Evolutionary conservation across 2,888 invertebrate species (phyloP).

Genomic region (Pollenia griseotomentosa): DNA sequence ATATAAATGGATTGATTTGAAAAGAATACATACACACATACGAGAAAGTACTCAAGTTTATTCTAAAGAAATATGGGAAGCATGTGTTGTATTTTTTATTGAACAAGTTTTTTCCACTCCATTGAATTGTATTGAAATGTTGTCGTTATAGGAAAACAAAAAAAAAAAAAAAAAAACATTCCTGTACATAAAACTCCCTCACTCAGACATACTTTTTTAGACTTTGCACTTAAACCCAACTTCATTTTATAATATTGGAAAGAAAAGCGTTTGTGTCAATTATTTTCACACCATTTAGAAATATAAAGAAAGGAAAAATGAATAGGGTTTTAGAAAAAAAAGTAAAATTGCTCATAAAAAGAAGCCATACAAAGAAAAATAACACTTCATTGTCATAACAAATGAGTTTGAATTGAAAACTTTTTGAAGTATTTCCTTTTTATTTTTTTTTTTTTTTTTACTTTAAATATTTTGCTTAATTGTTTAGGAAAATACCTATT

Average conservation of each 20-base stretch:
- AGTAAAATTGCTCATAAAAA: slow-evolving; percentile 12
- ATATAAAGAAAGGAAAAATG: neutral
- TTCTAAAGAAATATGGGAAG: slow-evolving; percentile 2
- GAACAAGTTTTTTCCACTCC: slow-evolving; percentile 64
- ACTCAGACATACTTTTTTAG: neutral
- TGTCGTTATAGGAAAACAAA: slow-evolving; percentile 1
- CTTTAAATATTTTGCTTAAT: slow-evolving; percentile 1
- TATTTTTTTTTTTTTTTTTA: neutral
- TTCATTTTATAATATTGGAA: neutral
- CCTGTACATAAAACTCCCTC: slow-evolving; percentile 31
- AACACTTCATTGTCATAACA: slow-evolving; percentile 11
- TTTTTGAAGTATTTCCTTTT: neutral
- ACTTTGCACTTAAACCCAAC: neutral
- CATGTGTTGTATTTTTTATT: slow-evolving; percentile 62
- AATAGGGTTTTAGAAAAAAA: neutral
- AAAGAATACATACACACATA: neutral
- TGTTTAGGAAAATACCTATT: neutral
- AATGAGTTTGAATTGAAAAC: slow-evolving; percentile 16
- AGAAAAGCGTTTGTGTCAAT: slow-evolving; percentile 67
- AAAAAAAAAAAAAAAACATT: slow-evolving; percentile 13
- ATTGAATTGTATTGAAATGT: slow-evolving; percentile 72
- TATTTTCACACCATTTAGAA: slow-evolving; percentile 71
- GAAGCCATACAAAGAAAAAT: neutral
- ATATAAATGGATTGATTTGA: slow-evolving; percentile 64
- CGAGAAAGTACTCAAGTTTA: slow-evolving; percentile 19